Base-by-base conservation (phyloP, 2,797 vertebrate species). In the Hybognathus amarus region DNA sequence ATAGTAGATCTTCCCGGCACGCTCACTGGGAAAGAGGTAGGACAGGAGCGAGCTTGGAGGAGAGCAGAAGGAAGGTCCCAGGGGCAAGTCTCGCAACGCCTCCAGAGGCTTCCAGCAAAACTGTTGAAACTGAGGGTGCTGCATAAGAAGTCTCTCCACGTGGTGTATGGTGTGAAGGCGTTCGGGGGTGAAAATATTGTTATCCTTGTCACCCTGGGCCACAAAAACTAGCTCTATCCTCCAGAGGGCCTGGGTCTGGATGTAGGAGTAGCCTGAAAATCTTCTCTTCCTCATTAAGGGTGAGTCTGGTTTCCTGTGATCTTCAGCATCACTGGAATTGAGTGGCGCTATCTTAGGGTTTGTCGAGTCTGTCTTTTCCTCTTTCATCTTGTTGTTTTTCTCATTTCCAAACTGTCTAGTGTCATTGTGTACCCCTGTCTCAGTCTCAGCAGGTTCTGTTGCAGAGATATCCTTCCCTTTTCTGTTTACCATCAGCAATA, bases 71-170 rank as follows among this genome's bases (percentile, higher is more conserved):
- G 97, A 98, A 1, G 97, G 97, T 2, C 97, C 98, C 64, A 99
- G 91, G 0, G 98, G 97, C 24, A 98, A 94, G 87, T 99, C 98
- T 86, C 97, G 96, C 91, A 98, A 85, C 77, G 96, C 94, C 88
- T 99, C 98, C 0, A 97, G 92, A 4, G 98, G 98, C 89, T 98
- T 99, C 98, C 98, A 99, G 90, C 98, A 99, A 92, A 99, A 99
- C 89, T 98, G 96, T 33, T 95, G 92, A 90, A 99, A 99, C 88
- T 95, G 96, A 0, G 97, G 96, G 59, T 98, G 97, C 89, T 97
- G 96, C 97, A 98, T 98, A 91, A 99, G 95, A 84, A 96, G 95
- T 36, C 92, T 95, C 90, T 99, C 98, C 0, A 99, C 96, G 9
- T 93, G 94, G 0, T 98, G 98, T 92, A 99, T 96, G 0, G 97